Percentiles rank a stretch among this genome's conserved stretches.
phyloP scores from a whole-genome alignment of 2,888 invertebrate genomes.

The Drosophila vallismaia region DNA sequence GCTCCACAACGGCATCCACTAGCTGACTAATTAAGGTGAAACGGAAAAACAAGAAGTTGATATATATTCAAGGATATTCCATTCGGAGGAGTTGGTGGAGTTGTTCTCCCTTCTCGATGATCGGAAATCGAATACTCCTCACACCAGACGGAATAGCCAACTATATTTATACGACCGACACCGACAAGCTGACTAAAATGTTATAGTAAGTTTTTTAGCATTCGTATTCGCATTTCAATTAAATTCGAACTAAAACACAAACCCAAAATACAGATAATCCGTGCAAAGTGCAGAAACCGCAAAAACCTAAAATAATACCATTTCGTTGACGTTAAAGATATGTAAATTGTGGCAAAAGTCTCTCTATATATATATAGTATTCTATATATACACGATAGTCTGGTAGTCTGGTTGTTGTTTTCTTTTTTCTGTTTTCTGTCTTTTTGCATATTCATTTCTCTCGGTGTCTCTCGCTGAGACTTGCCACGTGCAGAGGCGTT shows the following conservation, averaged over 20 bases:
- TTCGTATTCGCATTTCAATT: neutral
- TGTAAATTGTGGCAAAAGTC: neutral
- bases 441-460: constrained; percentile 37
- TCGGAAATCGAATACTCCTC: neutral
- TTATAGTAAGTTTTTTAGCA: constrained; percentile 33
- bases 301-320: neutral
- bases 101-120: constrained; percentile 3
- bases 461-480: neutral
- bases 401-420: constrained; percentile 12
- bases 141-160: neutral
- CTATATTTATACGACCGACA: neutral
- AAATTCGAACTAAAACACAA: constrained; percentile 18
- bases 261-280: constrained; percentile 9
- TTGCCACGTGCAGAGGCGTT: constrained; percentile 30
- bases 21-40: neutral
- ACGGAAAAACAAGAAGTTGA: neutral
- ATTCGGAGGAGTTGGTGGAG: neutral
- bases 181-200: constrained; percentile 26
- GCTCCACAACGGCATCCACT: neutral
- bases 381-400: neutral
- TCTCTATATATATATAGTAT: neutral
- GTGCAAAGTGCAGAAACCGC: constrained; percentile 13
- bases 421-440: neutral
- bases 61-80: neutral
- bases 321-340: constrained; percentile 4